Evolutionary conservation across 2,113 vertebrate genomes (phyloP), one percentile per base, ranked within the genome.

Genomic region (Proterorhinus semilunaris): DNA sequence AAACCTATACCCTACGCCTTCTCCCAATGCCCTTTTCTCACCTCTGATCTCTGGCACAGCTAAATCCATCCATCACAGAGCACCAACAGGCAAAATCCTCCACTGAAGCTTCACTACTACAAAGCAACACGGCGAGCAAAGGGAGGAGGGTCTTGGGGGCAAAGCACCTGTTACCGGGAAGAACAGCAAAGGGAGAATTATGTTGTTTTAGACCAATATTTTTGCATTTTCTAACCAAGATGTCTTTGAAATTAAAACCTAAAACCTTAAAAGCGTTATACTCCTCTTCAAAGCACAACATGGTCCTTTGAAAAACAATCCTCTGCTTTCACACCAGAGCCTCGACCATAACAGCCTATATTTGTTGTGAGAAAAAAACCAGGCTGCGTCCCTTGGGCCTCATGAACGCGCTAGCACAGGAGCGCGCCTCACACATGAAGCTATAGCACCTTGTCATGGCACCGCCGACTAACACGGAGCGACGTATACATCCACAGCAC

Each of bases 281-380:
- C n/a, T 8, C 2, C 51, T 16, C 15, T 53, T 36, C 27, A 17
- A 16, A 16, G 50, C 50, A 2, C 6, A 8, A 53, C 15, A 53
- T 53, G n/a, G 7, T 8, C 51, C 15, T 8, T 16, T 52, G 2
- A 53, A 7, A 16, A 7, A 16, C n/a, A 53, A 53, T 4, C 17
- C 21, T 54, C 27, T 57, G 21, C 1, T 57, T 55, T 36, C 54
- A 6, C 27, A 53, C 6, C n/a, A 57, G 8, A 12, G 27, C 5
- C 54, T 36, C 17, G 5, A 36, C 54, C 21, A 36, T 27, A 57
- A 57, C 54, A 57, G 65, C 8, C 81, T 89, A 86, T 89, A 86
- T 88, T 86, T 85, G 83, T 87, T 84, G 74, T 72, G 8, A 67
- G 64, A 70, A 70, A 72, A 72, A 81, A 59, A 68, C 72, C 63